Conservation (phyloP, 2,113 vertebrate species). For the Dolichallabes microphthalmus region DNA sequence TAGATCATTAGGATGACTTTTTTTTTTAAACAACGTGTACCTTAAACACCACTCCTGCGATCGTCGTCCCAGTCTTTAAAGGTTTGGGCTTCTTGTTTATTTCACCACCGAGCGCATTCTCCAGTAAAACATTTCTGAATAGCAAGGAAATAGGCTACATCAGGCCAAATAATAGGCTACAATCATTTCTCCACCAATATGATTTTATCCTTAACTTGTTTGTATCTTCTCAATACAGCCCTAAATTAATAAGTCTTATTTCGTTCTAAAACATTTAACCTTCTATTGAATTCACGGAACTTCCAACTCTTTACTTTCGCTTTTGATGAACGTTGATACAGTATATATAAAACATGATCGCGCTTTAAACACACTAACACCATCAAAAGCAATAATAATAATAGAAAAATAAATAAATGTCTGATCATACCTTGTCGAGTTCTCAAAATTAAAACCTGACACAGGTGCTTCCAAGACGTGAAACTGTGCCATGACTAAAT, state of each 20-base stretch:
- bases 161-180: neutral
- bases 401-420: too few relatives aligned
- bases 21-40: constrained; percentile 40
- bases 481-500: constrained; percentile 59
- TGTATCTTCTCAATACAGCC: neutral
- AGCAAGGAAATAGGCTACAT: neutral
- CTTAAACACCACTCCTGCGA: constrained; percentile 72
- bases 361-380: neutral
- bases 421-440: constrained; percentile 46
- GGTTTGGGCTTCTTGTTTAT: constrained; percentile 56
- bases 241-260: neutral
- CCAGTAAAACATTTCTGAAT: constrained; percentile 64
- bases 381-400: neutral
- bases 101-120: constrained; percentile 51
- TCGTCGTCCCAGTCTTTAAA: constrained; percentile 74
- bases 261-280: neutral
- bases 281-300: neutral
- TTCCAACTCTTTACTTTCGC: constrained; percentile 5
- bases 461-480: constrained; percentile 56
- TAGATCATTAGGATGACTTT: neutral
- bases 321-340: constrained; percentile 1
- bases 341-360: neutral
- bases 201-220: neutral
- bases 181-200: neutral
- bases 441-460: constrained; percentile 72